Conservation (phyloP, 1,140 invertebrate species). For the Ectropis grisescens region DNA sequence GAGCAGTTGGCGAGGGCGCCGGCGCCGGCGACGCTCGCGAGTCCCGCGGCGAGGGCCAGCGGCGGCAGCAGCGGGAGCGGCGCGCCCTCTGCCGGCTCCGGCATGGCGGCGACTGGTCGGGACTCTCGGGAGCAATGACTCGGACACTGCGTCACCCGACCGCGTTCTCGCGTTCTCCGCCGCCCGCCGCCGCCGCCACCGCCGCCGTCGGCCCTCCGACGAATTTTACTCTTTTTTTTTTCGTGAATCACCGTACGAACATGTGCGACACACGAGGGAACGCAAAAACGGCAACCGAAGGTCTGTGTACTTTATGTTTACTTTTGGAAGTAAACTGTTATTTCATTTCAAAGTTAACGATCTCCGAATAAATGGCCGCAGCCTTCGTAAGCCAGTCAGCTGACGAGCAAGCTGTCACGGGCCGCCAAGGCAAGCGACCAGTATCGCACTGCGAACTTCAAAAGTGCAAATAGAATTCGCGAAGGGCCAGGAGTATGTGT, state of each 20-base stretch:
- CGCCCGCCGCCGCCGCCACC: too few relatives aligned
- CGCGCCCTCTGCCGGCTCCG: slow-evolving; percentile 32
- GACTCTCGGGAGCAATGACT: slow-evolving; percentile 61
- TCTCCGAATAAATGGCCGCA: too few relatives aligned
- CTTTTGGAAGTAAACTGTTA: too few relatives aligned
- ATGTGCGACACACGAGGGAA: slow-evolving; percentile 37
- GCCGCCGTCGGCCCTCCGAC: too few relatives aligned
- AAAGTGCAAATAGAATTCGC: too few relatives aligned
- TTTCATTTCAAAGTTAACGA: too few relatives aligned
- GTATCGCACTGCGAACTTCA: too few relatives aligned
- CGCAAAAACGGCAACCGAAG: slow-evolving; percentile 7
- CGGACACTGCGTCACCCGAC: slow-evolving; percentile 34
- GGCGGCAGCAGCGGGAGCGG: slow-evolving; percentile 35
- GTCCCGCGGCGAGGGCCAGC: slow-evolving; percentile 33
- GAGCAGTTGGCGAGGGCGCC: slow-evolving; percentile 45
- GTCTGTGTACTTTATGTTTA: too few relatives aligned
- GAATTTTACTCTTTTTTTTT: slow-evolving; percentile 45
- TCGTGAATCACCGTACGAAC: slow-evolving; percentile 52
- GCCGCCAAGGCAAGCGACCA: too few relatives aligned
- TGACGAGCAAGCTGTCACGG: too few relatives aligned
- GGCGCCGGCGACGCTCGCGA: slow-evolving; percentile 47
- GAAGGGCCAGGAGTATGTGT: too few relatives aligned
- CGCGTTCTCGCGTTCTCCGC: slow-evolving; percentile 34
- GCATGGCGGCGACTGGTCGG: slow-evolving; percentile 48
- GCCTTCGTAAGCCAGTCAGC: too few relatives aligned